Evolutionary conservation across 2,797 vertebrate species (phyloP).

Genomic region (Propithecus deckenii): DNA sequence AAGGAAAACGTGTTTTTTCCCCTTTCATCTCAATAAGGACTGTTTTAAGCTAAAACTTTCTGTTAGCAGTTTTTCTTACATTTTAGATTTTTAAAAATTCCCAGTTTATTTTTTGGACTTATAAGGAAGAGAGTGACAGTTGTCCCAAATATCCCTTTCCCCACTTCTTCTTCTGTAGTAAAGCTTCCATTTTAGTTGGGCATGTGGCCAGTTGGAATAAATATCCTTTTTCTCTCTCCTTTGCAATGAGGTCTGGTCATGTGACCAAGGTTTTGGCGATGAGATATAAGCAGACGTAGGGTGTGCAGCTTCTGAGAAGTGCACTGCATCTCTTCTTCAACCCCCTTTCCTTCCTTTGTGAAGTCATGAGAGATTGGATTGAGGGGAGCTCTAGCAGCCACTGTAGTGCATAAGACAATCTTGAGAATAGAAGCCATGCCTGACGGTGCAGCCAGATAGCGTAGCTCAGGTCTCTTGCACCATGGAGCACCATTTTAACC

Average conservation of each 20-base stretch:
- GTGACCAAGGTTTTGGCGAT: neutral
- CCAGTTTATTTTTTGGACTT: neutral
- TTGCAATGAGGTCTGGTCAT: neutral
- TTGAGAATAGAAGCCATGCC: neutral
- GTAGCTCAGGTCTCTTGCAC: neutral
- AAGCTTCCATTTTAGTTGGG: neutral
- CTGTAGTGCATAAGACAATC: neutral
- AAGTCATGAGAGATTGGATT: neutral
- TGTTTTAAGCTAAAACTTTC: slow-evolving; percentile 11
- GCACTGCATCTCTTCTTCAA: neutral
- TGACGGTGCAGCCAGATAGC: neutral
- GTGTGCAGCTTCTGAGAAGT: neutral
- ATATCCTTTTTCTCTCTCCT: neutral
- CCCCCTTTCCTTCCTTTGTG: neutral
- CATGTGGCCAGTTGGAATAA: neutral
- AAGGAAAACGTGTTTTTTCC: neutral
- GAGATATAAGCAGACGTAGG: neutral
- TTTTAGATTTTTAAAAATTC: neutral
- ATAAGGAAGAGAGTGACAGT: neutral
- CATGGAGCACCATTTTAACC: neutral
- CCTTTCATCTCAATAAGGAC: neutral
- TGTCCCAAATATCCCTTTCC: neutral
- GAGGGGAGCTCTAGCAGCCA: neutral
- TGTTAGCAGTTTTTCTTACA: neutral
- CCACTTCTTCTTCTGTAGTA: neutral